phyloP scores from a whole-genome alignment of 2,113 vertebrate species.

The Corythornis cristatus region DNA sequence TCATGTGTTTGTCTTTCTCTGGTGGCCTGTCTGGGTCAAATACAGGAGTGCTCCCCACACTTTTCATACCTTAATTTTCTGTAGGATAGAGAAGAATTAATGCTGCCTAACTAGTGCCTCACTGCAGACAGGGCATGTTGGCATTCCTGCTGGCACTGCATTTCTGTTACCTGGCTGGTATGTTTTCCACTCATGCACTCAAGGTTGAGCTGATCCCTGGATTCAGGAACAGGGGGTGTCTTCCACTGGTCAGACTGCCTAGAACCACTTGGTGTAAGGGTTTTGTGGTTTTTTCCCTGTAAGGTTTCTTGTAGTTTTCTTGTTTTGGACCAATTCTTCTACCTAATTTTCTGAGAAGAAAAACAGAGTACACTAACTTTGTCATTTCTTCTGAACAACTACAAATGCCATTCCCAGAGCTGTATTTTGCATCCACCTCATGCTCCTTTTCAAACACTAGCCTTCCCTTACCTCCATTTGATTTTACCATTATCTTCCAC shows the following conservation, averaged over 20 bases:
- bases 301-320: neutral
- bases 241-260: neutral
- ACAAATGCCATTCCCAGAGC: neutral
- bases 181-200: neutral
- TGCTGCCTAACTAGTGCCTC: neutral
- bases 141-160: neutral
- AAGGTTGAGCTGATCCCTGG: neutral
- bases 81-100: neutral
- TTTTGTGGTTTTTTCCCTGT: fast-evolving
- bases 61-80: neutral
- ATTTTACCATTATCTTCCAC: neutral
- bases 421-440: neutral
- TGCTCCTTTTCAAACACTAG: neutral
- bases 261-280: neutral
- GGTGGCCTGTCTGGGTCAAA: neutral
- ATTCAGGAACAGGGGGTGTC: neutral
- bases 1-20: neutral
- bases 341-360: neutral
- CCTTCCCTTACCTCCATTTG: neutral
- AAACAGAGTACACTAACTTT: neutral
- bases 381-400: neutral
- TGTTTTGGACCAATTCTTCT: neutral
- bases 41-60: neutral
- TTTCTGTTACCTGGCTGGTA: neutral
- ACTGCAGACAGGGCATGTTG: neutral